phyloP scores from a whole-genome alignment of 2,888 invertebrate species.

The Clostera curtula region DNA sequence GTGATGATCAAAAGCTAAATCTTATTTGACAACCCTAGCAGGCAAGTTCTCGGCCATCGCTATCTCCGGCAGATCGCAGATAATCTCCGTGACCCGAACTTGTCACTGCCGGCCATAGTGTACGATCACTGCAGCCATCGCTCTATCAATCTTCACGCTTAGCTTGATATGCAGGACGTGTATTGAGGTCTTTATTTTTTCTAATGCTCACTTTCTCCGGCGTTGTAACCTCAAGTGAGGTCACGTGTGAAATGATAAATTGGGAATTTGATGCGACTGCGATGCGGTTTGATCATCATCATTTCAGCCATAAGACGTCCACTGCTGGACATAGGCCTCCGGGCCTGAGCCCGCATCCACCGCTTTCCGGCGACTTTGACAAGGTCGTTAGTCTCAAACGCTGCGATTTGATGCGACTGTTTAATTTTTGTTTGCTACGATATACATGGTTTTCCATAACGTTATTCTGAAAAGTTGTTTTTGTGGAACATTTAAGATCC shows the following conservation, averaged over 20 bases:
- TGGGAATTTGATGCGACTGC: too few relatives aligned
- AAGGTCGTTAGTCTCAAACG: too few relatives aligned
- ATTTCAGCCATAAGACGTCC: too few relatives aligned
- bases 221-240: slow-evolving; percentile 7
- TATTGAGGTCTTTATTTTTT: slow-evolving; percentile 23
- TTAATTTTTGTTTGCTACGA: too few relatives aligned
- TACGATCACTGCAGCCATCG: slow-evolving; percentile 32
- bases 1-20: slow-evolving; percentile 13
- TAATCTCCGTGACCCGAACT: slow-evolving; percentile 28
- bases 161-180: slow-evolving; percentile 24
- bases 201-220: slow-evolving; percentile 22
- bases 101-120: slow-evolving; percentile 27
- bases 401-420: too few relatives aligned
- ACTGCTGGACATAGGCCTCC: too few relatives aligned
- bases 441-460: too few relatives aligned
- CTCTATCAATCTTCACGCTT: slow-evolving; percentile 30
- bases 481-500: too few relatives aligned
- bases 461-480: too few relatives aligned
- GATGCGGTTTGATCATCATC: too few relatives aligned
- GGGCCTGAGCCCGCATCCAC: too few relatives aligned
- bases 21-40: slow-evolving; percentile 9
- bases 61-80: slow-evolving; percentile 29
- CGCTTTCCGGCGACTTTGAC: too few relatives aligned
- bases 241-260: slow-evolving; percentile 7
- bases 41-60: slow-evolving; percentile 22